phyloP scores from a whole-genome alignment of 2,113 vertebrate genomes.

The Hippocampus guttulatus region DNA sequence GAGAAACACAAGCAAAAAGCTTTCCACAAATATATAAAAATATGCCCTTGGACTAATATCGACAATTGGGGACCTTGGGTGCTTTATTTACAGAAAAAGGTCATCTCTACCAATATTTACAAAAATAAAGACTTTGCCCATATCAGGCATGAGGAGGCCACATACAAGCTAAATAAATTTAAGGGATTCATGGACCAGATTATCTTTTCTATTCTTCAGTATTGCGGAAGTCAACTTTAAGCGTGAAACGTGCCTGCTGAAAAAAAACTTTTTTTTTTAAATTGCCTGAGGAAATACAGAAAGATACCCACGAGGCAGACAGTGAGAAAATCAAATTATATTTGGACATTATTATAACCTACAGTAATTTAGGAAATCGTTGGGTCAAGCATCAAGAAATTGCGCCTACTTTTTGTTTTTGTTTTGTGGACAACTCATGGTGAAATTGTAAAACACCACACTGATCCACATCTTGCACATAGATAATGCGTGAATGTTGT shows the following conservation, averaged over 20 bases:
- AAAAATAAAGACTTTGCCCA: constrained; percentile 69
- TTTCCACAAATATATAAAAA: constrained; percentile 81
- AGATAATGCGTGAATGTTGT: constrained; percentile 5
- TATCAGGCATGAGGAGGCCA: constrained; percentile 55
- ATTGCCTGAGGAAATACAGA: constrained; percentile 6
- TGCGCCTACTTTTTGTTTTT: neutral
- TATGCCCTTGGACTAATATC: constrained; percentile 81
- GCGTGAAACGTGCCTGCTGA: neutral
- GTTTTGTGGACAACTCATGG: neutral
- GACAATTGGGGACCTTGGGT: constrained; percentile 74
- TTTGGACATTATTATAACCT: neutral
- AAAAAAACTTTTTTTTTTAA: neutral
- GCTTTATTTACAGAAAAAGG: constrained; percentile 80
- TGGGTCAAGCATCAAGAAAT: neutral
- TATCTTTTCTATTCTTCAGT: neutral
- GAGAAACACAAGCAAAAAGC: constrained; percentile 44
- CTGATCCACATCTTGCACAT: neutral
- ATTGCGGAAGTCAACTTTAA: neutral
- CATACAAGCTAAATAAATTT: constrained; percentile 35
- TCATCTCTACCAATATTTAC: constrained; percentile 77
- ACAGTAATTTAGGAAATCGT: neutral
- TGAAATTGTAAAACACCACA: neutral
- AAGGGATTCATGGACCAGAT: constrained; percentile 9
- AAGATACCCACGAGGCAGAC: constrained; percentile 14
- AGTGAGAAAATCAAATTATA: neutral